Evolutionary conservation across 2,888 invertebrate species (phyloP), one percentile per base, ranked within the genome.

Genomic region (Polyommatus iphigenia): DNA sequence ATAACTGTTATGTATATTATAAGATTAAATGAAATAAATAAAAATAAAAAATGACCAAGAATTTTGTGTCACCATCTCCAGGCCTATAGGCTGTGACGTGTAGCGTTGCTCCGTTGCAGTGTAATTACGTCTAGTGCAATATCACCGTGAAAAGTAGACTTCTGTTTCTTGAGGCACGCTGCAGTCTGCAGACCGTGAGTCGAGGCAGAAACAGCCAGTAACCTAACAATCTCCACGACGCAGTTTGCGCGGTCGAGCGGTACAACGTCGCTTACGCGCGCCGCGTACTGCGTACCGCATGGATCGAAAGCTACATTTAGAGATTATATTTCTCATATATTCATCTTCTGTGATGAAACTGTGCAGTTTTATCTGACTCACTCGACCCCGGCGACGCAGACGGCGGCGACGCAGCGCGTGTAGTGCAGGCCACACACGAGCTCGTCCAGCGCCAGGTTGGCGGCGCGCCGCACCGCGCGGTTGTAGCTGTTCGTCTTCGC

Each of bases 381-480:
- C 93, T 87, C 83, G 32, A 85, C 85, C 8, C 93, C 93, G 79
- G 92, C 89, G 6, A 91, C 81, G 81, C 95, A 95, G 8, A 95
- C 86, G 1, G 95, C 94, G 32, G 95, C 88, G 81, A 95, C 89
- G 0, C 94, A 89, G 81, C 95, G 95, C 71, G 90, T 90, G n/a
- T 95, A 94, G 5, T 96, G 95, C 0, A 96, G 95, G 81, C 95
- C 93, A 78, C 96, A 96, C 6, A 97, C 96, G 90, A 97, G 95
- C 59, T 95, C 93, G 82, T 96, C 96, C 72, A 97, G 90, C 0
- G 97, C 96, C 76, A 96, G 90, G 85, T 97, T 96, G 41, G 97
- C 96, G 78, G 97, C 97, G 80, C 96, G 96, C 8, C 96, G 94
- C 81, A 97, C 96, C 82, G 97, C 96, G 77, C 95, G 95, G 84